Evolutionary conservation across 2,888 invertebrate genomes (phyloP), one percentile per base, ranked within the genome.

Genomic region (Pterostichus niger): DNA sequence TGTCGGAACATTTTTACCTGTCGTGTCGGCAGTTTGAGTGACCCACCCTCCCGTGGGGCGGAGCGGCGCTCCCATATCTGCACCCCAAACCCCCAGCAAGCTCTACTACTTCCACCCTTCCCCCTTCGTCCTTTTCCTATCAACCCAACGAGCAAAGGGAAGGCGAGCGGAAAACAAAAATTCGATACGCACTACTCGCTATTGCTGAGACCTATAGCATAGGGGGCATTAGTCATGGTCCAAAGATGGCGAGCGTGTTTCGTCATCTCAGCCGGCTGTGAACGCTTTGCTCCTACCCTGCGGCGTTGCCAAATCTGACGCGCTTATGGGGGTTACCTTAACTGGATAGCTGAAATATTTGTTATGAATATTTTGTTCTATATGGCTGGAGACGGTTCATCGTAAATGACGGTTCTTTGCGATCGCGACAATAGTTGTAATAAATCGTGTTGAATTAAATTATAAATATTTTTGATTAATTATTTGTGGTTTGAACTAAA

Each of bases 111-210:
- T 44, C 11, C 15, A n/a, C 31, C 13, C 82, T 40, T n/a, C n/a
- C n/a, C n/a, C n/a, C n/a, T n/a, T n/a, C n/a, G n/a, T n/a, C n/a
- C n/a, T n/a, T n/a, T n/a, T n/a, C n/a, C n/a, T n/a, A n/a, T n/a
- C n/a, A n/a, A n/a, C n/a, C n/a, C n/a, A n/a, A 77, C 81, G 83
- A 84, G 86, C 44, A 33, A 85, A 85, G 85, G 85, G 83, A 85
- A 85, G 84, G 84, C 85, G 85, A 85, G 86, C 86, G 87, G 86
- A 87, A 86, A 86, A 85, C 86, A 85, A 86, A 86, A 86, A 85
- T 85, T 85, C 86, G 86, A 86, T 86, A 85, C 85, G 85, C 84
- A 84, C 84, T 75, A 84, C 84, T 83, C 84, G 84, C 84, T 84
- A 84, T 84, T 84, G 82, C 75, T 73, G 76, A 83, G 83, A 85